Evolutionary conservation across 2,797 vertebrate genomes (phyloP).

Genomic region (Uromys caudimaculatus): DNA sequence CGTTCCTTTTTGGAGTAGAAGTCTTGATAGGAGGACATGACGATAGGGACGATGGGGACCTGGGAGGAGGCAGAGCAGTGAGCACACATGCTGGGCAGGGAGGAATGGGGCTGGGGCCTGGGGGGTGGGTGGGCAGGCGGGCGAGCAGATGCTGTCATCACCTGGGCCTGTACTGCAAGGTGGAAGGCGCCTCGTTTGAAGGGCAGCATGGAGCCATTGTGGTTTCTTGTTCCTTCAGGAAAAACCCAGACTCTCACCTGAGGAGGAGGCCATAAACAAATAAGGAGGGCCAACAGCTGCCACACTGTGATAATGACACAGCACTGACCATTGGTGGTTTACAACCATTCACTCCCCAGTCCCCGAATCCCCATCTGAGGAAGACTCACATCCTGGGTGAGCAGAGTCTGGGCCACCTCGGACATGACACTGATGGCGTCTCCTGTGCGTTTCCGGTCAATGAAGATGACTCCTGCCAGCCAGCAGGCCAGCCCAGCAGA

Average conservation of each 20-base stretch:
- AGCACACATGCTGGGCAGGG: neutral
- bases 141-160: slow-evolving; percentile 62
- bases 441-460: slow-evolving; percentile 87
- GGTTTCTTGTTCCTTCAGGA: slow-evolving; percentile 91
- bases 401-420: slow-evolving; percentile 86
- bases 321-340: neutral
- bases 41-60: slow-evolving; percentile 87
- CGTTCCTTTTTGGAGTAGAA: slow-evolving; percentile 89
- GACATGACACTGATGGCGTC: slow-evolving; percentile 89
- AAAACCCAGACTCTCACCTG: slow-evolving; percentile 91
- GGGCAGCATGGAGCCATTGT: slow-evolving; percentile 88
- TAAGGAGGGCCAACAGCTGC: neutral
- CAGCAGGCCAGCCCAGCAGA: slow-evolving; percentile 89
- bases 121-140: neutral
- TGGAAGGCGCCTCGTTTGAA: slow-evolving; percentile 92
- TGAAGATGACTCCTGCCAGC: slow-evolving; percentile 90
- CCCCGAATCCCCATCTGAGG: neutral
- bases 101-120: neutral
- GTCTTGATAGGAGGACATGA: slow-evolving; percentile 87
- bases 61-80: slow-evolving; percentile 47
- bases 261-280: neutral
- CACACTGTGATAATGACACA: neutral
- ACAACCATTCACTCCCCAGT: neutral
- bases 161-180: slow-evolving; percentile 90
- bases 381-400: slow-evolving; percentile 87